A percentile compares a stretch with the other conserved stretches of the same genome.
Conservation (phyloP, 2,797 vertebrate species). For the Moxostoma hubbsi region DNA sequence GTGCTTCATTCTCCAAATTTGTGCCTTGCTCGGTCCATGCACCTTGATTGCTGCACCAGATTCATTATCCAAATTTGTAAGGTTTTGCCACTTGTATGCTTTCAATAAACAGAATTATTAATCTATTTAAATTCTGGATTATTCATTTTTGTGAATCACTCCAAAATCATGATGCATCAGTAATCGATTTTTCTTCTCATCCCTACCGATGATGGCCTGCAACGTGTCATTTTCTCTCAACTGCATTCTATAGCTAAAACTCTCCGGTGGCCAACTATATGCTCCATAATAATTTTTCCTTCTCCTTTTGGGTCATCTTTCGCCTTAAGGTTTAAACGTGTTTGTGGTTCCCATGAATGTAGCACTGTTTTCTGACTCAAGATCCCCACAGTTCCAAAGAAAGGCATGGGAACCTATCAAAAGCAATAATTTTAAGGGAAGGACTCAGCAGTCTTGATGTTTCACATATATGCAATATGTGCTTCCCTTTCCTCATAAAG, state of each 20-base stretch:
- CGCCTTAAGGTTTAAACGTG: slow-evolving; percentile 24
- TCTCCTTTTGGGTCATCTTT: slow-evolving; percentile 18
- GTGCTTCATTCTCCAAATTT: too few species aligned
- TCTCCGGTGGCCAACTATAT: slow-evolving; percentile 36
- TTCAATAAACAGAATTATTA: too few species aligned
- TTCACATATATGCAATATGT: too few species aligned
- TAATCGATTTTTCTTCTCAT: too few species aligned
- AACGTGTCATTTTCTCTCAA: background rate
- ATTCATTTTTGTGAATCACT: too few species aligned
- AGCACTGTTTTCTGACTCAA: slow-evolving; percentile 44
- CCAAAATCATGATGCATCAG: background rate
- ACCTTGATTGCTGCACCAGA: too few species aligned
- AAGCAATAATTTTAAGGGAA: slow-evolving; percentile 25
- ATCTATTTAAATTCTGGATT: too few species aligned
- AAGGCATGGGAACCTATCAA: slow-evolving; percentile 42
- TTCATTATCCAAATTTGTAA: too few species aligned
- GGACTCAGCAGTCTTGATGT: background rate
- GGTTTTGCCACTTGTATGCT: too few species aligned
- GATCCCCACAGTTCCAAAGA: slow-evolving; percentile 22
- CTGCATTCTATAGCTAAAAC: slow-evolving; percentile 11
- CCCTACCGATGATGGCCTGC: too few species aligned
- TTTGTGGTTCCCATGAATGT: slow-evolving; percentile 47
- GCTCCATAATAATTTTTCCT: background rate
- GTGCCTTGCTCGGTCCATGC: too few species aligned
- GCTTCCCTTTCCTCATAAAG: slow-evolving; percentile 2